Percentiles rank a stretch among this genome's conserved stretches.
These are phyloP conservation scores for Saccostrea glomerata DNA, from an alignment of 1,140 invertebrate species.

Conservation along the genomic window DNA sequence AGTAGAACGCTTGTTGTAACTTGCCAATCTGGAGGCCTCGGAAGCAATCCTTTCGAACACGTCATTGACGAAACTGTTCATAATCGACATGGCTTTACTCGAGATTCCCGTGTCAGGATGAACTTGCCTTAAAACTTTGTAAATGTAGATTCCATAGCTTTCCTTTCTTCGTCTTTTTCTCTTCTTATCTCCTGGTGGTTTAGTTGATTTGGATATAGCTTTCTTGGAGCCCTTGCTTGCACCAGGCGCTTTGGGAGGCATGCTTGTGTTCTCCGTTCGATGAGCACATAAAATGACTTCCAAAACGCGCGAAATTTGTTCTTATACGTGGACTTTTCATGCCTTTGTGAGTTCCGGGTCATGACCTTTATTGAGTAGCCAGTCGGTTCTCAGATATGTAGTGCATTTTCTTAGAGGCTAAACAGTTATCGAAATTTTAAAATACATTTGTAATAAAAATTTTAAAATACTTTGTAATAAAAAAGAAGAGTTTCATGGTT, in stretches of 20 bases:
- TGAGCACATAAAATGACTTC: neutral
- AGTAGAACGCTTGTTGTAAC: slow-evolving; percentile 43
- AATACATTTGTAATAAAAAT: too few species aligned
- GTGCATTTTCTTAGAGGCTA: too few species aligned
- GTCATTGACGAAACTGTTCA: slow-evolving; percentile 44
- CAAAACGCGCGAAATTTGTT: neutral
- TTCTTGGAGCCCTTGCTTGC: slow-evolving; percentile 35
- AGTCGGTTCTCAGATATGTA: too few species aligned
- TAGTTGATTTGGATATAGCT: slow-evolving; percentile 32
- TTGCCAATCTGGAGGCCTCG: slow-evolving; percentile 81
- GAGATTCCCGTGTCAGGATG: slow-evolving; percentile 39
- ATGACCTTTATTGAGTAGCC: too few species aligned
- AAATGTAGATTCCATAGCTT: slow-evolving; percentile 40
- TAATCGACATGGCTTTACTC: slow-evolving; percentile 39
- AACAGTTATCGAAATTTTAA: too few species aligned
- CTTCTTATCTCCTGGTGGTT: slow-evolving; percentile 32
- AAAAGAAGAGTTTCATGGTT: too few species aligned
- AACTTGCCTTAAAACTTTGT: slow-evolving; percentile 43
- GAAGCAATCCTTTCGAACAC: slow-evolving; percentile 39
- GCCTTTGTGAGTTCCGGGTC: too few species aligned
- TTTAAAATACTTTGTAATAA: too few species aligned
- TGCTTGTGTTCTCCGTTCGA: neutral
- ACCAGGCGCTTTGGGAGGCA: slow-evolving; percentile 22
- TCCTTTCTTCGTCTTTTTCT: slow-evolving; percentile 8
- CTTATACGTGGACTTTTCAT: neutral